These are phyloP conservation scores for Abrostola triplasia DNA, from an alignment of 2,888 invertebrate species.

Conservation along the genomic window DNA sequence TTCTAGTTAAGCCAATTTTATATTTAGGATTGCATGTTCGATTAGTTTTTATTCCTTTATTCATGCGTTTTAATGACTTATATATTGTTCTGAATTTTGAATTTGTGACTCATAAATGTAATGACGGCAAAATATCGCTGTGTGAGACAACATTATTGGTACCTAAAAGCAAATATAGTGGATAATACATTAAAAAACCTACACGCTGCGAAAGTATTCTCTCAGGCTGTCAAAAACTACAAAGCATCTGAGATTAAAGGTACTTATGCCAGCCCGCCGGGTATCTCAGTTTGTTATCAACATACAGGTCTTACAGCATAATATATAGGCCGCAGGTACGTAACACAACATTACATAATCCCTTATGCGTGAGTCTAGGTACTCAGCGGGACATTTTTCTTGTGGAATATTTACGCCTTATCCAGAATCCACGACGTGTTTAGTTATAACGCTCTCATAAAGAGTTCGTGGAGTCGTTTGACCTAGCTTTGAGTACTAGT, in stretches of 20 bases:
- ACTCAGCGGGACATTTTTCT: slow-evolving; percentile 3
- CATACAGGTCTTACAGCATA: neutral
- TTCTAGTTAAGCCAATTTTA: too few species aligned
- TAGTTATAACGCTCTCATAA: slow-evolving; percentile 3
- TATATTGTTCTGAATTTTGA: too few species aligned
- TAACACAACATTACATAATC: slow-evolving; percentile 1
- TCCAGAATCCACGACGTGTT: neutral
- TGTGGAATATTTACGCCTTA: neutral
- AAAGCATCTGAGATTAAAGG: neutral
- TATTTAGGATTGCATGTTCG: too few species aligned
- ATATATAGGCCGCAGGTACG: neutral
- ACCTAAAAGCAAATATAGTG: too few species aligned
- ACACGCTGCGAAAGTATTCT: neutral
- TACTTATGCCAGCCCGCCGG: neutral
- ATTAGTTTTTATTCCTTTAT: too few species aligned
- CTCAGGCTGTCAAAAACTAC: neutral
- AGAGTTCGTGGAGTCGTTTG: slow-evolving; percentile 3
- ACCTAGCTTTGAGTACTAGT: slow-evolving; percentile 2
- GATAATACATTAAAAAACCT: too few species aligned
- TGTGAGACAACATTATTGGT: too few species aligned
- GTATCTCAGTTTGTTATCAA: slow-evolving; percentile 1
- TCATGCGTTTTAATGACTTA: too few species aligned
- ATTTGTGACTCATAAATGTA: too few species aligned
- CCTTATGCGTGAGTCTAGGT: slow-evolving; percentile 1
- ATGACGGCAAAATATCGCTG: too few species aligned